Percentiles rank a stretch among this genome's conserved stretches.
These are phyloP conservation scores for Ethmia dodecea DNA, from an alignment of 2,888 invertebrate species.

Conservation along the genomic window DNA sequence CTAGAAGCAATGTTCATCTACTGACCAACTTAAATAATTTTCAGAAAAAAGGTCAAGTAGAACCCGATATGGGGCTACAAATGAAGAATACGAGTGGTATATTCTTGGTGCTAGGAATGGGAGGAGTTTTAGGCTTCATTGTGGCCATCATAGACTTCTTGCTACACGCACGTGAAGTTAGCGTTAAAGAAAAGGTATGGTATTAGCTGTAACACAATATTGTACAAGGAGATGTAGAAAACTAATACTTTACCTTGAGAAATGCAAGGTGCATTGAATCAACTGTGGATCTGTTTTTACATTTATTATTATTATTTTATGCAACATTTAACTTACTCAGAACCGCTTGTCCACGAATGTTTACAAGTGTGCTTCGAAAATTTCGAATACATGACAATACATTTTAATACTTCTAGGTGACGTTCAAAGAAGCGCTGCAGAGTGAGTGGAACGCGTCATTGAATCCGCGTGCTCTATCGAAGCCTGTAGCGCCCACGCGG, in stretches of 20 bases:
- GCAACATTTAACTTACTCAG: too few relatives aligned
- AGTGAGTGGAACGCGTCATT: slow-evolving; percentile 65
- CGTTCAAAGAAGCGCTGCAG: slow-evolving; percentile 50
- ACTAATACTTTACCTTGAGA: background rate
- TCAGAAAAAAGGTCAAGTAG: slow-evolving; percentile 34
- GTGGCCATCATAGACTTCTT: slow-evolving; percentile 91
- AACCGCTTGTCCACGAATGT: too few relatives aligned
- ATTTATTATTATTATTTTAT: too few relatives aligned
- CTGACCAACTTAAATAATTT: too few relatives aligned
- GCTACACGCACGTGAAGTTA: slow-evolving; percentile 88
- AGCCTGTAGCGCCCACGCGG: slow-evolving; percentile 53
- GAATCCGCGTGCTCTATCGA: slow-evolving; percentile 51
- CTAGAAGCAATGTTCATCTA: too few relatives aligned
- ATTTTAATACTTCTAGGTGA: slow-evolving; percentile 39
- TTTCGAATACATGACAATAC: too few relatives aligned
- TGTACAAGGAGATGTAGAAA: background rate
- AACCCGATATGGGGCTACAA: slow-evolving; percentile 77
- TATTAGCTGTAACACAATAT: background rate
- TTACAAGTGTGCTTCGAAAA: too few relatives aligned
- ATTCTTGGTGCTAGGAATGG: slow-evolving; percentile 89
- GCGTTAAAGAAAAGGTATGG: slow-evolving; percentile 85
- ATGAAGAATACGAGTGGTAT: slow-evolving; percentile 95
- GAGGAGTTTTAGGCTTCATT: slow-evolving; percentile 82
- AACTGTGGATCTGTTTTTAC: too few relatives aligned
- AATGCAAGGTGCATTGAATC: too few relatives aligned